A percentile compares a stretch with the other conserved stretches of the same genome.
Conservation (phyloP, 1,140 invertebrate genomes). For the Calephelis nemesis region DNA sequence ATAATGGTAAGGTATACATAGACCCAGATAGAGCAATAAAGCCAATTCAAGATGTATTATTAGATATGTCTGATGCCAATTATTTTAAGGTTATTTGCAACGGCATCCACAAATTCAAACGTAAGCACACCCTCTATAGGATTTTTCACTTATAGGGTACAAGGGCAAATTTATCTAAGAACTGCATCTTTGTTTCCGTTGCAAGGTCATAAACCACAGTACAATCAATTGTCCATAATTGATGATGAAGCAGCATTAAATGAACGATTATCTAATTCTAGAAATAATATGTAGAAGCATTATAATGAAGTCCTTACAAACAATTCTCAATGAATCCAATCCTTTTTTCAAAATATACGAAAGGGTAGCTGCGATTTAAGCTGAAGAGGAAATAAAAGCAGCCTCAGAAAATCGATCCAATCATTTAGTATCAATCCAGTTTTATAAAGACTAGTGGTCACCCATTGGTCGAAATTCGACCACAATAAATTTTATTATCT, state of each 20-base stretch:
- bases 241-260: slow-evolving; percentile 37
- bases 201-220: slow-evolving; percentile 38
- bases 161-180: slow-evolving; percentile 39
- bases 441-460: too few species aligned
- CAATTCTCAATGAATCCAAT: slow-evolving; percentile 36
- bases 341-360: slow-evolving; percentile 39
- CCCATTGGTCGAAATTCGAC: too few species aligned
- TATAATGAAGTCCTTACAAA: slow-evolving; percentile 39
- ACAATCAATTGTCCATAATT: slow-evolving; percentile 39
- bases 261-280: slow-evolving; percentile 39
- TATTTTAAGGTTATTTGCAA: slow-evolving; percentile 37
- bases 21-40: slow-evolving; percentile 33
- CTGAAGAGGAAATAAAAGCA: slow-evolving; percentile 33
- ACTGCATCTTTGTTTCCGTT: slow-evolving; percentile 28
- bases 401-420: too few species aligned
- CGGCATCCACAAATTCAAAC: slow-evolving; percentile 39
- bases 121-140: slow-evolving; percentile 34
- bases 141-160: slow-evolving; percentile 38
- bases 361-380: slow-evolving; percentile 37
- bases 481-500: too few species aligned
- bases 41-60: slow-evolving; percentile 38
- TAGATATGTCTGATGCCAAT: slow-evolving; percentile 41
- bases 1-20: slow-evolving; percentile 38
- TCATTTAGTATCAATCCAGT: too few species aligned
- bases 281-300: slow-evolving; percentile 27